phyloP scores from a whole-genome alignment of 2,797 vertebrate genomes.

The Lerista edwardsae region DNA sequence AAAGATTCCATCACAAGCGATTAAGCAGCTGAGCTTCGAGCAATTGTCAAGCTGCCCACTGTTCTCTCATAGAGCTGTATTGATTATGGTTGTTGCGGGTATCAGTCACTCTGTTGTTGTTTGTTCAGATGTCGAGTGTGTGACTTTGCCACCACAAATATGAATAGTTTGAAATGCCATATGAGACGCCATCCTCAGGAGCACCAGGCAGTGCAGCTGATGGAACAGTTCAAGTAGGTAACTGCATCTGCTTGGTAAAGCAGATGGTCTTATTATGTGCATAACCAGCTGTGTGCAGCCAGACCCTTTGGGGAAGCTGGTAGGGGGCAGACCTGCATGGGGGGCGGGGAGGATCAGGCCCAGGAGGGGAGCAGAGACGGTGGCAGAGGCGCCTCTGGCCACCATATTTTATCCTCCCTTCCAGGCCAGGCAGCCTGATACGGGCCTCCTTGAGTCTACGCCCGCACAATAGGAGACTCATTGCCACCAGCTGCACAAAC shows the following conservation, averaged over 20 bases:
- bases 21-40: background rate
- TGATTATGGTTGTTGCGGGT: slow-evolving; percentile 30
- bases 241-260: slow-evolving; percentile 29
- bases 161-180: slow-evolving; percentile 91
- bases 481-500: too few species aligned
- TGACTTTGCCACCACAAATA: slow-evolving; percentile 89
- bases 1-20: background rate
- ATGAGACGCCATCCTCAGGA: slow-evolving; percentile 89
- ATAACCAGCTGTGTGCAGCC: slow-evolving; percentile 24
- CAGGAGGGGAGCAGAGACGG: too few species aligned
- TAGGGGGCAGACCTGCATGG: too few species aligned
- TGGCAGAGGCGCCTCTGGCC: too few species aligned
- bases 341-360: too few species aligned
- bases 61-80: background rate
- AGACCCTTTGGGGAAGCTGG: too few species aligned
- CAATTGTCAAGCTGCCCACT: background rate
- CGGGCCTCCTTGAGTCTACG: too few species aligned
- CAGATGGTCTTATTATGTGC: background rate
- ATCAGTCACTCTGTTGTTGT: slow-evolving; percentile 54
- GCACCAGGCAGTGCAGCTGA: slow-evolving; percentile 87
- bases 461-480: too few species aligned
- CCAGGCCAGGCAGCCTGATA: too few species aligned
- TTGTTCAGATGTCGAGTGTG: slow-evolving; percentile 84
- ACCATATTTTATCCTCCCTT: too few species aligned
- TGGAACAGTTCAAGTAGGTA: slow-evolving; percentile 89